Evolutionary conservation across 2,113 vertebrate species (phyloP).

Genomic region (Toxotes chatareus): DNA sequence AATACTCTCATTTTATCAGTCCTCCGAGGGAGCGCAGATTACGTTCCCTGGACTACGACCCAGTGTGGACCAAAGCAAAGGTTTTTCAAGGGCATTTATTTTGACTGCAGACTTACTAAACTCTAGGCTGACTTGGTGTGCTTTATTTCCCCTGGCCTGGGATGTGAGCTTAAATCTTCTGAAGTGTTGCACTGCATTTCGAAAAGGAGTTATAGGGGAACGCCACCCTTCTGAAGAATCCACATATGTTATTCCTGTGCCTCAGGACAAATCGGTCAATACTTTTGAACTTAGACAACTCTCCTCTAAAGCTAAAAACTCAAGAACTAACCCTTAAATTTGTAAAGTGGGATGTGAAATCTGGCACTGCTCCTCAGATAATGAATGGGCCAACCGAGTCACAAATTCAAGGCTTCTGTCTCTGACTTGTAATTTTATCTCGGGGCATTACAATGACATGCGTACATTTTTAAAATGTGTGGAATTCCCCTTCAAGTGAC

Average conservation of each 20-base stretch:
- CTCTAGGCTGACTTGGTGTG: background rate
- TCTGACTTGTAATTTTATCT: slow-evolving; percentile 49
- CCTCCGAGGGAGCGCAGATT: slow-evolving; percentile 36
- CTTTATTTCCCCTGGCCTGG: slow-evolving; percentile 1
- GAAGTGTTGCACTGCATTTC: slow-evolving; percentile 42
- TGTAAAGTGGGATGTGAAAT: slow-evolving; percentile 20
- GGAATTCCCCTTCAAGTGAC: slow-evolving; percentile 48
- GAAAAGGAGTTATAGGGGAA: slow-evolving; percentile 9
- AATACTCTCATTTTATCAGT: slow-evolving; percentile 43
- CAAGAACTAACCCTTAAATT: slow-evolving; percentile 9
- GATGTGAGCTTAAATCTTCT: slow-evolving; percentile 31
- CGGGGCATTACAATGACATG: slow-evolving; percentile 32
- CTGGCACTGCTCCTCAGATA: slow-evolving; percentile 16
- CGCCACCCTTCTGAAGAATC: slow-evolving; percentile 1
- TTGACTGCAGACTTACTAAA: slow-evolving; percentile 9
- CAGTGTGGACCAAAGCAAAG: slow-evolving; percentile 40
- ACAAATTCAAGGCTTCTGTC: slow-evolving; percentile 26
- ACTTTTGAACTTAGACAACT: slow-evolving; percentile 25
- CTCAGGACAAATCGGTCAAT: slow-evolving; percentile 46
- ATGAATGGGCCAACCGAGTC: slow-evolving; percentile 29
- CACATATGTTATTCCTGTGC: slow-evolving; percentile 36
- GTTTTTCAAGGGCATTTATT: slow-evolving; percentile 53
- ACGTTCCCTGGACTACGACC: slow-evolving; percentile 43
- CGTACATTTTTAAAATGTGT: slow-evolving; percentile 58
- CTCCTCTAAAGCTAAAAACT: slow-evolving; percentile 13